phyloP scores from a whole-genome alignment of 1,140 invertebrate genomes.

The Frieseomelitta varia region DNA sequence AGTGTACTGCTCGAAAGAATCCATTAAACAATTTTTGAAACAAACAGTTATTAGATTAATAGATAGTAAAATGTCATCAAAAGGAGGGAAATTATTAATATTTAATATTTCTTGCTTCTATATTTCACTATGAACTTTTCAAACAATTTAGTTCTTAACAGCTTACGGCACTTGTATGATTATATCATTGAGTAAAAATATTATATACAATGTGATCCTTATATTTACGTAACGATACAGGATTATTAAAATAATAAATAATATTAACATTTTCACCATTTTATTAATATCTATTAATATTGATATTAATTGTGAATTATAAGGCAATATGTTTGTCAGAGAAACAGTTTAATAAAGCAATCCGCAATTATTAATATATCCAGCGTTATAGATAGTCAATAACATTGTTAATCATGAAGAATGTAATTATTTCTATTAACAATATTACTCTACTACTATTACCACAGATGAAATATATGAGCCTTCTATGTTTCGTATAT shows the following conservation, averaged over 20 bases:
- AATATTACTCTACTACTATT: neutral
- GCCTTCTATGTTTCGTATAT: too few relatives aligned
- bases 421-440: slow-evolving; percentile 16
- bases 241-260: neutral
- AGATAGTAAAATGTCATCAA: neutral
- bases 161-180: neutral
- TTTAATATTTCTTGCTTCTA: neutral
- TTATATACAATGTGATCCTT: neutral
- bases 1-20: neutral
- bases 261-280: neutral
- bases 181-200: neutral
- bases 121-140: neutral
- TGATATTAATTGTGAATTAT: neutral
- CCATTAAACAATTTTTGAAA: neutral
- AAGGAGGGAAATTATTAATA: neutral
- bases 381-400: neutral
- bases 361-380: neutral
- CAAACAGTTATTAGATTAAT: neutral
- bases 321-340: neutral
- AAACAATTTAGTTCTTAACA: neutral
- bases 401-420: neutral
- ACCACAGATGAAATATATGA: too few relatives aligned
- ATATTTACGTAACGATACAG: neutral
- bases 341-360: neutral
- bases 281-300: neutral